These are phyloP conservation scores for Babyrousa celebensis DNA, from an alignment of 2,797 vertebrate species.

Conservation along the genomic window DNA sequence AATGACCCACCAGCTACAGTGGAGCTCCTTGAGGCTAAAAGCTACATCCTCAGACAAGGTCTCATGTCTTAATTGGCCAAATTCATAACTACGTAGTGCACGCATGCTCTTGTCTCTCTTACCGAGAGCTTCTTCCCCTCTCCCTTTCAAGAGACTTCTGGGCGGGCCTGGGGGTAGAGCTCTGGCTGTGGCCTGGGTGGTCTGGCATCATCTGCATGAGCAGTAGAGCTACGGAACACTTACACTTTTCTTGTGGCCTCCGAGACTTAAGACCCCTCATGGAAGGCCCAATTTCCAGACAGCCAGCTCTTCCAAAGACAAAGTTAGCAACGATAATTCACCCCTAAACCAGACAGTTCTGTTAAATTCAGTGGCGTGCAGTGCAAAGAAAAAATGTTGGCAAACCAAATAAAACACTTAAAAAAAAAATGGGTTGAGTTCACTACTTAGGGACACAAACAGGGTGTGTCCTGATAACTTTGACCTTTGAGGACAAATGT, in stretches of 20 bases:
- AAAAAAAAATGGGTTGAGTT: slow-evolving; percentile 23
- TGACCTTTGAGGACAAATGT: not conserved
- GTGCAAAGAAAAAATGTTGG: slow-evolving; percentile 21
- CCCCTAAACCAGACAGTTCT: not conserved
- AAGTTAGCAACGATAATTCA: slow-evolving; percentile 43
- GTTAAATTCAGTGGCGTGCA: not conserved
- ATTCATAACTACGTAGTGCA: not conserved
- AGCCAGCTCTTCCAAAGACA: not conserved
- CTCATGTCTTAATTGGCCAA: not conserved
- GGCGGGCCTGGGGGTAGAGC: not conserved
- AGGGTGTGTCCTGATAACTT: not conserved
- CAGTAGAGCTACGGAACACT: not conserved
- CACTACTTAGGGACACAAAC: not conserved
- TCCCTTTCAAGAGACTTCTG: not conserved
- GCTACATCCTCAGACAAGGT: not conserved
- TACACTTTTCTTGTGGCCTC: not conserved
- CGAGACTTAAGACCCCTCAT: slow-evolving; percentile 2
- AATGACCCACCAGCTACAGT: not conserved
- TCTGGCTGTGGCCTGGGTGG: not conserved
- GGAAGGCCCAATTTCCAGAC: not conserved
- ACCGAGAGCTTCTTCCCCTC: not conserved
- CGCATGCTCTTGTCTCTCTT: not conserved
- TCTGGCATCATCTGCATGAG: not conserved
- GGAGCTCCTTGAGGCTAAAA: not conserved
- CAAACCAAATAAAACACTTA: not conserved